phyloP scores from a whole-genome alignment of 2,797 vertebrate genomes.

The Babyrousa celebensis region DNA sequence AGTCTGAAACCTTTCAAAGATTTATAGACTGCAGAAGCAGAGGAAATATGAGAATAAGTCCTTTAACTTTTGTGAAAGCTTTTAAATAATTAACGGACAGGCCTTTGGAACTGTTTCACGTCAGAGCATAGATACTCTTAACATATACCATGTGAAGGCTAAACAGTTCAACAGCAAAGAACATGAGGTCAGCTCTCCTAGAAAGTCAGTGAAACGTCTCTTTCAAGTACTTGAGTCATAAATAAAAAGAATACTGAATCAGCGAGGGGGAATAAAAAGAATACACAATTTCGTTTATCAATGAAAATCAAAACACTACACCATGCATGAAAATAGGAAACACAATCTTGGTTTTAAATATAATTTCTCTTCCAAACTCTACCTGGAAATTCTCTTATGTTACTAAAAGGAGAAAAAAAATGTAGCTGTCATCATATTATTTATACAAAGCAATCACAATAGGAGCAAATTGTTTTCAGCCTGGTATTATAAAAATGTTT shows the following conservation, averaged over 20 bases:
- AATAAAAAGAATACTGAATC: slow-evolving; percentile 19
- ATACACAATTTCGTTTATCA: slow-evolving; percentile 14
- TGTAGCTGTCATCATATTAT: background rate
- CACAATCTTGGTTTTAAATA: slow-evolving; percentile 32
- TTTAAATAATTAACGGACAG: slow-evolving; percentile 83
- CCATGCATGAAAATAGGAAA: slow-evolving; percentile 6
- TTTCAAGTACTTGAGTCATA: background rate
- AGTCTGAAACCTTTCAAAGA: slow-evolving; percentile 85
- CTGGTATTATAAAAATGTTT: slow-evolving; percentile 47
- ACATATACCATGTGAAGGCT: background rate
- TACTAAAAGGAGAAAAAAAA: background rate
- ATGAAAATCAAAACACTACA: slow-evolving; percentile 5
- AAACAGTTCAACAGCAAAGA: background rate
- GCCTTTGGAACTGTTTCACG: background rate
- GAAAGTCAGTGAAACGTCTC: background rate
- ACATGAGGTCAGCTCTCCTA: background rate
- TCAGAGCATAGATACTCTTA: background rate
- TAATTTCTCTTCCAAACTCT: slow-evolving; percentile 7
- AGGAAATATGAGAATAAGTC: slow-evolving; percentile 84
- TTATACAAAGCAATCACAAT: slow-evolving; percentile 52
- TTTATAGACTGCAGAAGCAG: slow-evolving; percentile 78
- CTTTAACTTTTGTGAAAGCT: slow-evolving; percentile 80
- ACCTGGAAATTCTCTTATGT: slow-evolving; percentile 2
- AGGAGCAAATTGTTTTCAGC: slow-evolving; percentile 28
- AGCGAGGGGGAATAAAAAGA: background rate